A percentile compares a stretch with the other conserved stretches of the same genome.
phyloP scores from a whole-genome alignment of 2,888 invertebrate species.

The Polymixis flavicincta region DNA sequence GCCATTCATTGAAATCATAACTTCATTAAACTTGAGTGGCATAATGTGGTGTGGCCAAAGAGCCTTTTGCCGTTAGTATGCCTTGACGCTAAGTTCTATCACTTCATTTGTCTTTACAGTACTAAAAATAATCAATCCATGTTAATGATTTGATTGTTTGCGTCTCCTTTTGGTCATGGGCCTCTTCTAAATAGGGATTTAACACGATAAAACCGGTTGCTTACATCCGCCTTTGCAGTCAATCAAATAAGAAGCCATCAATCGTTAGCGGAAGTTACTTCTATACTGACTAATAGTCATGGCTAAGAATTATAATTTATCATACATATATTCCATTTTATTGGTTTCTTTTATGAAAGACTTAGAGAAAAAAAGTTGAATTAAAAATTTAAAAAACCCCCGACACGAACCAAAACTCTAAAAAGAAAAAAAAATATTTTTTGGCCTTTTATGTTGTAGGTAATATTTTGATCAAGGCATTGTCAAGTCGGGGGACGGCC shows the following conservation, averaged over 20 bases:
- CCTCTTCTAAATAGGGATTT: conserved; percentile 11
- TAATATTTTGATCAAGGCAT: too few species aligned
- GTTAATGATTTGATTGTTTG: conserved; percentile 8
- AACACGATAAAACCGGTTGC: background rate
- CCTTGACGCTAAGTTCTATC: background rate
- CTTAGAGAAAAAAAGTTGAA: background rate
- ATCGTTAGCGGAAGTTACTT: conserved; percentile 40
- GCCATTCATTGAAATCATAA: background rate
- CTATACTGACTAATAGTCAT: conserved; percentile 19
- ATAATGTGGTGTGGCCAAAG: background rate
- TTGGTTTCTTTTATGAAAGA: background rate
- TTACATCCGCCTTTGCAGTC: conserved; percentile 20
- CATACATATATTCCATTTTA: background rate
- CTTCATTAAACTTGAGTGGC: background rate
- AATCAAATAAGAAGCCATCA: conserved; percentile 25
- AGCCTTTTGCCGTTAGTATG: background rate
- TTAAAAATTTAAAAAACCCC: too few species aligned
- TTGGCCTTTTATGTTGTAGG: too few species aligned
- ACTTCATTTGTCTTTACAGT: conserved; percentile 10
- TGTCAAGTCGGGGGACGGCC: too few species aligned
- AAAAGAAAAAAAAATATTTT: too few species aligned
- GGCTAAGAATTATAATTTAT: conserved; percentile 1
- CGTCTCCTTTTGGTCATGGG: conserved; percentile 14
- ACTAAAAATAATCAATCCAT: background rate
- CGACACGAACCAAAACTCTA: too few species aligned